Conservation (phyloP, 64 coral and sea anemone species). For the Stichodactyla mertensii region DNA sequence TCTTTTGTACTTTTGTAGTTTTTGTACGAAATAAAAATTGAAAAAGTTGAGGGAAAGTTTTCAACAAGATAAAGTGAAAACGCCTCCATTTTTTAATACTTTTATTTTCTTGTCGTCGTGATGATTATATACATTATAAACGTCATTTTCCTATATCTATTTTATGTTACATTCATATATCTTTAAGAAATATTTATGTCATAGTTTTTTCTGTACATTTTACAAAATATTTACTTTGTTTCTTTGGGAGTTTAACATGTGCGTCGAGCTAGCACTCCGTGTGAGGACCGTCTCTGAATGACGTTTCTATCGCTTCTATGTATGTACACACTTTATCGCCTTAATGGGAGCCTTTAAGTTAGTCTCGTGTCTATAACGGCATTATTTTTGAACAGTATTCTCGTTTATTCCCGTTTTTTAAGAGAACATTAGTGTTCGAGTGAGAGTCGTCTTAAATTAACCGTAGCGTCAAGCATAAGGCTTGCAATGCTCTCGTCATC, state of each 20-base stretch:
- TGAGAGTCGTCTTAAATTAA: neutral
- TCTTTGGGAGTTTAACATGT: neutral
- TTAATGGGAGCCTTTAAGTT: too few species aligned
- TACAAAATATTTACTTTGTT: neutral
- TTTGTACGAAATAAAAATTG: too few species aligned
- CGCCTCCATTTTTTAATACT: neutral
- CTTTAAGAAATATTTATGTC: neutral
- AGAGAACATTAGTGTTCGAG: neutral
- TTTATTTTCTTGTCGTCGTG: neutral
- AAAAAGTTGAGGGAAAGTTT: too few species aligned
- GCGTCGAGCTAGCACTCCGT: neutral
- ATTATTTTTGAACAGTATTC: neutral
- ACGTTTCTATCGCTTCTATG: neutral
- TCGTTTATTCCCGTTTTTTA: neutral
- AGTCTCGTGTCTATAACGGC: too few species aligned
- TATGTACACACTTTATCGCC: neutral
- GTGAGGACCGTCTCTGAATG: neutral
- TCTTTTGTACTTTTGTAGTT: too few species aligned
- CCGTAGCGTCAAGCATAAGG: constrained; percentile 72
- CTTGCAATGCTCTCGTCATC: constrained; percentile 86
- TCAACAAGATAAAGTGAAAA: too few species aligned
- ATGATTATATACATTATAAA: neutral
- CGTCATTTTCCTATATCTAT: neutral
- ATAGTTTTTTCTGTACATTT: neutral
- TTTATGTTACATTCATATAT: neutral